Conservation (phyloP, 2,888 invertebrate species). For the Creontiades dilutus region DNA sequence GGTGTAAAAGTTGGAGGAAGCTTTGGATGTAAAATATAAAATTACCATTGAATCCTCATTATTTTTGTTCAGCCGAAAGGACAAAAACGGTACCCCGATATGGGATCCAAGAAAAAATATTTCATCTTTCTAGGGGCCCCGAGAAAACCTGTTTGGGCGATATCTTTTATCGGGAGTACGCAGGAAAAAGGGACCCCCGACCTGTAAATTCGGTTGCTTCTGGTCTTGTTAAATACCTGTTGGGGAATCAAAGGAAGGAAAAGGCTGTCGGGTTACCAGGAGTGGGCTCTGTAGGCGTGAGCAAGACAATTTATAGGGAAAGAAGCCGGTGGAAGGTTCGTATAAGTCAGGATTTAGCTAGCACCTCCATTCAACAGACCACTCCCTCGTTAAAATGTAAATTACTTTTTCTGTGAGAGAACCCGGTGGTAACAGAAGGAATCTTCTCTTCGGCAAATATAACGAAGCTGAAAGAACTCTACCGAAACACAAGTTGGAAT, state of each 20-base stretch:
- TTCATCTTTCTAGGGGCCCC: slow-evolving; percentile 37
- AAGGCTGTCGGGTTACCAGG: slow-evolving; percentile 33
- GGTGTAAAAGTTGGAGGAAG: neutral
- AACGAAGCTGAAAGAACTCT: neutral
- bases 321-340: slow-evolving; percentile 42
- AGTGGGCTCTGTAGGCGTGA: slow-evolving; percentile 56
- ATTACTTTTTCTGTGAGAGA: slow-evolving; percentile 59
- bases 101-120: neutral
- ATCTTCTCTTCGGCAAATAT: slow-evolving; percentile 10
- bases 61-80: slow-evolving; percentile 35
- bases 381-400: slow-evolving; percentile 73
- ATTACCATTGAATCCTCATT: slow-evolving; percentile 56
- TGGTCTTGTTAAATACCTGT: slow-evolving; percentile 64
- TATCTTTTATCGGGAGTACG: slow-evolving; percentile 51
- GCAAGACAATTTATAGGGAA: slow-evolving; percentile 65
- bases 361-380: slow-evolving; percentile 58
- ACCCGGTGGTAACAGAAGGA: neutral
- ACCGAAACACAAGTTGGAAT: neutral
- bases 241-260: slow-evolving; percentile 40
- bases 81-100: slow-evolving; percentile 34
- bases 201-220: slow-evolving; percentile 65
- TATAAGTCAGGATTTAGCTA: slow-evolving; percentile 73
- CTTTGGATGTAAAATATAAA: slow-evolving; percentile 41
- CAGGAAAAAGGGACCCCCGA: slow-evolving; percentile 29
- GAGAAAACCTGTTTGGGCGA: slow-evolving; percentile 44